Base-by-base conservation (phyloP, 2,888 invertebrate genomes). In the Elegia similella region DNA sequence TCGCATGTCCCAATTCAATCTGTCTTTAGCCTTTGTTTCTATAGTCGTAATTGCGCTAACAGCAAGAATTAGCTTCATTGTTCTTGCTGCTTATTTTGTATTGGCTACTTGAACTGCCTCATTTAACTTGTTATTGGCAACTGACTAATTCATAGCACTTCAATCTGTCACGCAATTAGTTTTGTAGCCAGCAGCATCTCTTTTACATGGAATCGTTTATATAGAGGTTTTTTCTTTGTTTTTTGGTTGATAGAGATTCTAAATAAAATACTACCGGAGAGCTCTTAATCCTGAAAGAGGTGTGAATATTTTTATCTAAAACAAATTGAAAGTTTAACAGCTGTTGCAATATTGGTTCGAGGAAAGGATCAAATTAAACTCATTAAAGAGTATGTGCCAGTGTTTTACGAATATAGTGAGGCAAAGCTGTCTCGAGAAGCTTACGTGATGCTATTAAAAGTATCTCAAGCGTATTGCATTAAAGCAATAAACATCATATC, bases 1-100 rank as follows among this genome's bases (percentile, higher is more conserved):
- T 55, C 54, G 32, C 46, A 55, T 55, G 54, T 32, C 54, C 44
- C 16, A 43, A 32, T 54, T 53, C 30, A 53, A 53, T 53, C 53
- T 43, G 42, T 47, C 43, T 42, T 23, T 43, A 15, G 13, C 12
- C 43, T 53, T 54, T 53, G 53, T 53, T 54, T 16, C 29, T 52
- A 34, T 17, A 52, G 38, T 10, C 7, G 7, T 52, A 30, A 54
- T 32, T 54, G 53, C 43, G 43, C 23, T 54, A 54, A 54, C 53
- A 43, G 42, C 53, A 54, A 15, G 8, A 43, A 54, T 54, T 54
- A 30, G 43, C 30, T 42, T 17, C 16, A 43, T 48, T 46, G 46
- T 23, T 46, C 46, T 23, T 12, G 12, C 12, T 38, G 12, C 15
- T 34, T 50, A 12, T 32, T 16, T 50, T 50, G 50, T 32, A 46